A percentile compares a stretch with the other conserved stretches of the same genome.
These are phyloP conservation scores for Squalus acanthias DNA, from an alignment of 2,797 vertebrate genomes.

Conservation along the genomic window DNA sequence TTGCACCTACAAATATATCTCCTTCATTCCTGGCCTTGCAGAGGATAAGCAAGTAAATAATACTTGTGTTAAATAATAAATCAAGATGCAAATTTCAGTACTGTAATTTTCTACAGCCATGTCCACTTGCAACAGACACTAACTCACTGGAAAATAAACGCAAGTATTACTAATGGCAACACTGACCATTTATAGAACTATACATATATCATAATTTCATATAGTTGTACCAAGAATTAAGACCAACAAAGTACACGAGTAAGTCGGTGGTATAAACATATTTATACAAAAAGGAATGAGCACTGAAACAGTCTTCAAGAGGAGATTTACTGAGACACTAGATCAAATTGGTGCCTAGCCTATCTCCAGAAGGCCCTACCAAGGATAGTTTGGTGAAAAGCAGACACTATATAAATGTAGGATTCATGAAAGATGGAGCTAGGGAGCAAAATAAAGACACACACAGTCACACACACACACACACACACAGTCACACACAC, in stretches of 20 bases:
- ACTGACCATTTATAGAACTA: constrained; percentile 38
- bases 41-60: constrained; percentile 5
- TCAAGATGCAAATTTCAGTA: constrained; percentile 31
- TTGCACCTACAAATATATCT: constrained; percentile 36
- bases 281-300: constrained; percentile 38
- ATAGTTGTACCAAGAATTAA: constrained; percentile 32
- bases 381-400: constrained; percentile 22
- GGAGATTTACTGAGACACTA: neutral
- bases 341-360: neutral
- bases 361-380: constrained; percentile 1
- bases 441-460: neutral
- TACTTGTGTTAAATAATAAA: constrained; percentile 37
- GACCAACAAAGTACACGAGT: constrained; percentile 31
- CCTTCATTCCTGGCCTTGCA: constrained; percentile 34
- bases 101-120: constrained; percentile 34
- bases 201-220: constrained; percentile 34
- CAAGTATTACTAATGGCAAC: constrained; percentile 34
- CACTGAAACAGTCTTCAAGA: constrained; percentile 10
- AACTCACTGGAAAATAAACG: constrained; percentile 10
- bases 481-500: neutral
- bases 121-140: constrained; percentile 32
- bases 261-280: constrained; percentile 35
- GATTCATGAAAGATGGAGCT: neutral
- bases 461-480: too few species aligned
- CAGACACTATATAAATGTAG: neutral